Base-by-base conservation (phyloP, 2,888 invertebrate genomes). In the Xestia c-nigrum region DNA sequence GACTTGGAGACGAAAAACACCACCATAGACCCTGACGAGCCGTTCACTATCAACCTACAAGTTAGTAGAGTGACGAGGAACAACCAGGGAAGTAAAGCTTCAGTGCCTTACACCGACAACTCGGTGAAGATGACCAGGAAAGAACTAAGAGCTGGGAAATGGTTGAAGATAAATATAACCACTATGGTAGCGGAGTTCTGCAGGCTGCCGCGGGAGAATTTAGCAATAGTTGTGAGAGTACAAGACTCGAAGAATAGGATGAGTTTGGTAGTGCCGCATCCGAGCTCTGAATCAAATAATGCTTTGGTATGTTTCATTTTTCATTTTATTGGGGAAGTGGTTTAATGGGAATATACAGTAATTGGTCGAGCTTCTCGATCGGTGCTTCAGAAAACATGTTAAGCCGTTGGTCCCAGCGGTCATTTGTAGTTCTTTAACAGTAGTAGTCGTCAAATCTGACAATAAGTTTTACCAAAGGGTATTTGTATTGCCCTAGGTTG, bases 131-230 rank as follows among this genome's bases (percentile, higher is more conserved):
- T 97, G 91, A 94, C 97, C 12, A 96, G 97, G 21, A 96, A 95
- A 6, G 97, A 97, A 52, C 90, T 97, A 72, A 95, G 95, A 74
- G 90, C 94, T 3, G 98, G 98, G 7, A 97, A 97, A 69, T 98
- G 98, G 98, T 94, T 98, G 83, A 97, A 97, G 87, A 95, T 98
- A 70, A 98, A 98, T 89, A 97, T 98, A 12, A 97, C 98, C 65
- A 97, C 97, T 66, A 97, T 98, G 95, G 98, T 98, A 55, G 97
- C 97, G 68, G 98, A 98, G 88, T 98, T 98, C 98, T 98, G 98
- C 93, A 97, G 97, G 85, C 97, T 97, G 91, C 98, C 98, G 5
- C 96, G 97, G 76, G 98, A 98, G 89, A 98, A 98, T 91, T 97
- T 98, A 88, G 98, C 98, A 61, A 97, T 99, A 89, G 97, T 98